phyloP scores from a whole-genome alignment of 2,797 vertebrate species.

The Odontamblyopus lacepedii region DNA sequence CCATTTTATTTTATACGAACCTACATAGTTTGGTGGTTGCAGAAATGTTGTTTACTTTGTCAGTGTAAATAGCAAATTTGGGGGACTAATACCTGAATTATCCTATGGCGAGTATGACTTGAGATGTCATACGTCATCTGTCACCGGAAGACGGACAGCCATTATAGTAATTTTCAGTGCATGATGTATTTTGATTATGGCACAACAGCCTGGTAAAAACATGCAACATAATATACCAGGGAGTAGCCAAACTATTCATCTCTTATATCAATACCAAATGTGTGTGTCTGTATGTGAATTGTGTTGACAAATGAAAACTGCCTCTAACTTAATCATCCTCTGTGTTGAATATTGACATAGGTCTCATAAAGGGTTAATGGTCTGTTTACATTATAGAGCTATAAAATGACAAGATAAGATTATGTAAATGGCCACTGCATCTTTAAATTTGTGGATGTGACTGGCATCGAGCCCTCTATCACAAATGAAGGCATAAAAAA shows the following conservation, averaged over 20 bases:
- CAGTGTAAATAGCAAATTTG: no score
- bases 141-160: not conserved
- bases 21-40: not conserved
- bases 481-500: conserved; percentile 42
- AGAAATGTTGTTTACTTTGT: not conserved
- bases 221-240: not conserved
- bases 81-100: not conserved
- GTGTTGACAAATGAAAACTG: not conserved
- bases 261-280: not conserved
- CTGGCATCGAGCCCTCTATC: conserved; percentile 7
- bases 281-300: not conserved
- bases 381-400: conserved; percentile 2
- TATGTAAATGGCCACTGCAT: conserved; percentile 16
- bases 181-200: not conserved
- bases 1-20: no score
- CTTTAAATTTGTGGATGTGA: conserved; percentile 23
- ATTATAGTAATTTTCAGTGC: not conserved
- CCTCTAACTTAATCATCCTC: not conserved
- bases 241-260: not conserved
- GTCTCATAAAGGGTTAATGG: not conserved
- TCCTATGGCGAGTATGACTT: no score
- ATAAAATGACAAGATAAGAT: conserved; percentile 28
- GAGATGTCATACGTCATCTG: not conserved
- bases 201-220: not conserved
- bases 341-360: not conserved